Base-by-base conservation (phyloP, 2,797 vertebrate genomes). In the Lutjanus campechanus region DNA sequence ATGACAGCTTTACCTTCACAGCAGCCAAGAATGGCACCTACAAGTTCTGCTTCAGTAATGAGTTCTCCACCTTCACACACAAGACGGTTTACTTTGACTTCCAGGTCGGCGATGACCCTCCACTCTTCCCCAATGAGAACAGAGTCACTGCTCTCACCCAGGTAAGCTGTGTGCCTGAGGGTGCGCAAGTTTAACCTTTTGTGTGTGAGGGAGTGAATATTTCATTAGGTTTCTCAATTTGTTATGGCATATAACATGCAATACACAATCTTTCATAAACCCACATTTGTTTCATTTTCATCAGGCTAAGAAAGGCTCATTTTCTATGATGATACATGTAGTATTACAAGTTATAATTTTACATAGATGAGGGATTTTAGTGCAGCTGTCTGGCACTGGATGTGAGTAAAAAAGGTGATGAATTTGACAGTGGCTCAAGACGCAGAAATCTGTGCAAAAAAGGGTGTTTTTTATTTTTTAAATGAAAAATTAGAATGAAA, bases 71-170 rank as follows among this genome's bases (percentile, higher is more conserved):
- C 65, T 99, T 99, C 85, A 99, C 98, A 7, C 98, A 99, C 95
- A 99, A 99, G 96, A 99, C 98, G 0, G 97, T 99, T 44, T 99
- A 99, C 92, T 99, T 99, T 64, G 98, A 99, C 90, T 99, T 99
- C 89, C 98, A 99, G 90, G 98, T 99, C 72, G 98, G 98, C 55
- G 98, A 99, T 82, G 98, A 99, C 79, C 98, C 98, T 29, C 98
- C 98, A 4, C 95, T 99, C 11, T 99, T 99, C 88, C 98, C 98
- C 73, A 99, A 97, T 82, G 98, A 99, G 92, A 99, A 99, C 91
- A 95, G 98, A 88, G 98, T 97, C 84, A 98, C 97, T 2, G 97
- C 98, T 77, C 97, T 99, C 76, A 99, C 98, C 64, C 98, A 99
- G 96, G 98, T 99, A 93, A 84, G 88, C 53, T 55, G 5, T 69